Conservation (phyloP, 2,888 invertebrate species). For the Mythimna impura region DNA sequence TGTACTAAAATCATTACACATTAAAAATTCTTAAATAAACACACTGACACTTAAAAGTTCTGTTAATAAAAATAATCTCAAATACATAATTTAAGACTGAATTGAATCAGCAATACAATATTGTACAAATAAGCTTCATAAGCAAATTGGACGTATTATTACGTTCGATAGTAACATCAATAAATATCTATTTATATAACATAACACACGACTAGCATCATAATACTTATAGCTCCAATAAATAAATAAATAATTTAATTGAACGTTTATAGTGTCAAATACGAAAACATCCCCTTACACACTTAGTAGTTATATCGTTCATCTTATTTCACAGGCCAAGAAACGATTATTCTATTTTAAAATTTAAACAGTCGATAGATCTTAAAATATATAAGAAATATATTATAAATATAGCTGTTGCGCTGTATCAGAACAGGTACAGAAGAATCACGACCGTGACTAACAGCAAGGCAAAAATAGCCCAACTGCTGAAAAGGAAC, state of each 20-base stretch:
- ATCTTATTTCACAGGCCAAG: slow-evolving; percentile 79
- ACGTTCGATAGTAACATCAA: slow-evolving; percentile 66
- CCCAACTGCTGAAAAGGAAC: neutral
- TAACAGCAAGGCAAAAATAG: neutral
- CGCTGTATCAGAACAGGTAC: neutral
- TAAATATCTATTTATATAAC: slow-evolving; percentile 70
- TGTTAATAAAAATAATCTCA: slow-evolving; percentile 56
- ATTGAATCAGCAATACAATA: slow-evolving; percentile 61
- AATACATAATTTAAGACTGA: slow-evolving; percentile 54
- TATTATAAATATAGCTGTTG: slow-evolving; percentile 38
- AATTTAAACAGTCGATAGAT: slow-evolving; percentile 67
- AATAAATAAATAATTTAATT: slow-evolving; percentile 71
- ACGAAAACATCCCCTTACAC: slow-evolving; percentile 67
- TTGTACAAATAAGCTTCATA: slow-evolving; percentile 83
- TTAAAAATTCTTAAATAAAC: slow-evolving; percentile 45
- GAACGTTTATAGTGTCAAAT: slow-evolving; percentile 64
- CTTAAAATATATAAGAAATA: slow-evolving; percentile 38
- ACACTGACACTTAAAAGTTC: slow-evolving; percentile 51
- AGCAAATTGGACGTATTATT: slow-evolving; percentile 82
- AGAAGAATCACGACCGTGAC: slow-evolving; percentile 2
- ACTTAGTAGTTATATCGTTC: slow-evolving; percentile 70
- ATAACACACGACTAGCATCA: slow-evolving; percentile 86
- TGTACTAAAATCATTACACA: slow-evolving; percentile 42
- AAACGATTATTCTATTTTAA: slow-evolving; percentile 86
- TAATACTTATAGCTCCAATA: slow-evolving; percentile 83